phyloP scores from a whole-genome alignment of 2,797 vertebrate species.

The Eulemur mongoz region DNA sequence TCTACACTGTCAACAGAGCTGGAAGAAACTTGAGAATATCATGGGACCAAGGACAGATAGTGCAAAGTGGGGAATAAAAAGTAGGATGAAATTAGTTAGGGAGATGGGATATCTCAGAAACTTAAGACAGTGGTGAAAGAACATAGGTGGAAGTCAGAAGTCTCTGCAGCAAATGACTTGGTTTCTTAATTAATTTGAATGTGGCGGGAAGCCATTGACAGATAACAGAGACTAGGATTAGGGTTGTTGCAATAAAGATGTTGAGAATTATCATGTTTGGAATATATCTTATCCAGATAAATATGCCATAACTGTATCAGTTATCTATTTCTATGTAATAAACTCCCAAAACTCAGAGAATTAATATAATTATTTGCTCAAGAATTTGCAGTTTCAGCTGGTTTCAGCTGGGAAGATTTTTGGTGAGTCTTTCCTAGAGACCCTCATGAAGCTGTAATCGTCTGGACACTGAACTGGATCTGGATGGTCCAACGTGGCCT shows the following conservation, averaged over 20 bases:
- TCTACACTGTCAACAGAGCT: neutral
- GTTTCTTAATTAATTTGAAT: neutral
- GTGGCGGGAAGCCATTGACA: neutral
- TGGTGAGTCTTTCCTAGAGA: neutral
- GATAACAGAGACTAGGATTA: neutral
- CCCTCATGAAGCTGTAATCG: neutral
- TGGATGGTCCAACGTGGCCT: neutral
- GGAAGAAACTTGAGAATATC: neutral
- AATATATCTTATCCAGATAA: neutral
- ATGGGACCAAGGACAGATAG: conserved; percentile 84
- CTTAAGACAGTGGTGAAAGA: neutral
- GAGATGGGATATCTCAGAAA: neutral
- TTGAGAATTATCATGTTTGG: neutral
- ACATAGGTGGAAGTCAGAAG: neutral
- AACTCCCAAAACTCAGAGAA: neutral
- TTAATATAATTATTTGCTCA: neutral
- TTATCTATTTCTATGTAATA: neutral
- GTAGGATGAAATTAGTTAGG: neutral
- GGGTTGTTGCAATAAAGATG: neutral
- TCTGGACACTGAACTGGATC: neutral
- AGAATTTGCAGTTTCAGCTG: neutral
- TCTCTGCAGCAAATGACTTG: neutral
- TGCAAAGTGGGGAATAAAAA: neutral
- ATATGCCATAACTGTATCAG: neutral
- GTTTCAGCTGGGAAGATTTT: neutral